Conservation (phyloP, 2,113 vertebrate genomes). For the Scomber japonicus region DNA sequence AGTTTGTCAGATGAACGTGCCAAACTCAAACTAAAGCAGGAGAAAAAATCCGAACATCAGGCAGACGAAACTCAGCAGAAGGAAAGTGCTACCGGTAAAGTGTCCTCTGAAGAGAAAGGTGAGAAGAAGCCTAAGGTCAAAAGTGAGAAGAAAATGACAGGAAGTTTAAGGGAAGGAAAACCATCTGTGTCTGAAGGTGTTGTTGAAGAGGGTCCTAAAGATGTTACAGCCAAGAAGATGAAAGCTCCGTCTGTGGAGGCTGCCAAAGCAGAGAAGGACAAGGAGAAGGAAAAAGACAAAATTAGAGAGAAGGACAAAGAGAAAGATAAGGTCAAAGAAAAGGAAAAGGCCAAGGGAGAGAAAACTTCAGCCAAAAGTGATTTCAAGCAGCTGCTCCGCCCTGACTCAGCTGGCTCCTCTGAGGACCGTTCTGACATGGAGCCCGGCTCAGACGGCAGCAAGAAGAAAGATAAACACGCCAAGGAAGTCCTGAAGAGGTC, state of each 20-base stretch:
- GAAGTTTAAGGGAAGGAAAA: slow-evolving; percentile 84
- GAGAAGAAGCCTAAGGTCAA: slow-evolving; percentile 92
- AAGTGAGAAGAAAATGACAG: slow-evolving; percentile 87
- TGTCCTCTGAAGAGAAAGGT: slow-evolving; percentile 87
- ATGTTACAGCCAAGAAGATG: slow-evolving; percentile 85
- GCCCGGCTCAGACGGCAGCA: slow-evolving; percentile 80
- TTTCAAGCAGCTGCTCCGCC: slow-evolving; percentile 85
- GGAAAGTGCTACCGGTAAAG: slow-evolving; percentile 80
- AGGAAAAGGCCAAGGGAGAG: slow-evolving; percentile 87
- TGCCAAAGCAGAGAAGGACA: slow-evolving; percentile 79
- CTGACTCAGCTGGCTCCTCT: slow-evolving; percentile 84
- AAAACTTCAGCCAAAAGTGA: slow-evolving; percentile 84
- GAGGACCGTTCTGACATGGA: slow-evolving; percentile 91
- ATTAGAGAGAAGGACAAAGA: slow-evolving; percentile 84
- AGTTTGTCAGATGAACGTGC: slow-evolving; percentile 86
- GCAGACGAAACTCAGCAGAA: slow-evolving; percentile 84
- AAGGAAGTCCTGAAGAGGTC: slow-evolving; percentile 88
- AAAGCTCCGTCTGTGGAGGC: slow-evolving; percentile 81
- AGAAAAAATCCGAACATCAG: slow-evolving; percentile 82
- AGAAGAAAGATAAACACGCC: slow-evolving; percentile 86
- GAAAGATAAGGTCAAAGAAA: slow-evolving; percentile 69
- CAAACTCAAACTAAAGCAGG: slow-evolving; percentile 89
- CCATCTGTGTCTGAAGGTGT: slow-evolving; percentile 80
- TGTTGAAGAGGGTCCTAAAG: slow-evolving; percentile 86
- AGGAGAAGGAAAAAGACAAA: slow-evolving; percentile 66